phyloP scores from a whole-genome alignment of 2,797 vertebrate species.

The Limnodromus scolopaceus region DNA sequence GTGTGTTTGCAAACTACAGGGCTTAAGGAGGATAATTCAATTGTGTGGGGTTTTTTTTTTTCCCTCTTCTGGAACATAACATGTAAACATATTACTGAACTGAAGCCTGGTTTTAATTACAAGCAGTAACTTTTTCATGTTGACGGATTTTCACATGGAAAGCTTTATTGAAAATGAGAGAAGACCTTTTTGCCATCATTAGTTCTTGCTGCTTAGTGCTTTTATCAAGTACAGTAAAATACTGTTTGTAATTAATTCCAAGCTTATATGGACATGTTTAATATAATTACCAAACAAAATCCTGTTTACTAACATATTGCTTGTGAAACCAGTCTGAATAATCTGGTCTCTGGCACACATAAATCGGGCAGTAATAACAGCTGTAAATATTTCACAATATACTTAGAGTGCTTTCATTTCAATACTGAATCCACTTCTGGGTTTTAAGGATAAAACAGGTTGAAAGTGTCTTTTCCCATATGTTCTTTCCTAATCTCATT shows the following conservation, averaged over 20 bases:
- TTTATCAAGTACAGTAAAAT: constrained; percentile 63
- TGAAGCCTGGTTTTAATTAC: constrained; percentile 54
- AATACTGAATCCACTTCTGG: constrained; percentile 61
- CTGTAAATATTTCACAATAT: constrained; percentile 73
- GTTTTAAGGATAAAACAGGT: constrained; percentile 68
- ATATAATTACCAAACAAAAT: constrained; percentile 74
- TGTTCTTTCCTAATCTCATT: constrained; percentile 57
- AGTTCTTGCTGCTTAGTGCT: constrained; percentile 70
- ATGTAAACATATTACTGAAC: constrained; percentile 55
- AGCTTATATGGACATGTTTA: constrained; percentile 67
- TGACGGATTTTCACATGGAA: constrained; percentile 70
- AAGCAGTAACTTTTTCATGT: constrained; percentile 65
- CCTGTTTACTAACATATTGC: constrained; percentile 71
- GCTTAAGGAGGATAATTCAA: constrained; percentile 37
- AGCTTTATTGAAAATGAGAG: constrained; percentile 71
- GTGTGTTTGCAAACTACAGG: not conserved
- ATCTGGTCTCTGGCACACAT: constrained; percentile 65
- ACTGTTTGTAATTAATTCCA: constrained; percentile 67
- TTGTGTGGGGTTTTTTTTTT: constrained; percentile 19
- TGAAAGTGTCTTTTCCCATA: constrained; percentile 51
- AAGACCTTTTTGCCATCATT: constrained; percentile 52
- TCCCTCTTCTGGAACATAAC: constrained; percentile 49
- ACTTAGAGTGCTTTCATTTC: constrained; percentile 72
- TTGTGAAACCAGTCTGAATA: constrained; percentile 71
- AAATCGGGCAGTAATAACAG: constrained; percentile 73